These are phyloP conservation scores for Anolis sagrei DNA, from an alignment of 2,113 vertebrate species.

Conservation along the genomic window DNA sequence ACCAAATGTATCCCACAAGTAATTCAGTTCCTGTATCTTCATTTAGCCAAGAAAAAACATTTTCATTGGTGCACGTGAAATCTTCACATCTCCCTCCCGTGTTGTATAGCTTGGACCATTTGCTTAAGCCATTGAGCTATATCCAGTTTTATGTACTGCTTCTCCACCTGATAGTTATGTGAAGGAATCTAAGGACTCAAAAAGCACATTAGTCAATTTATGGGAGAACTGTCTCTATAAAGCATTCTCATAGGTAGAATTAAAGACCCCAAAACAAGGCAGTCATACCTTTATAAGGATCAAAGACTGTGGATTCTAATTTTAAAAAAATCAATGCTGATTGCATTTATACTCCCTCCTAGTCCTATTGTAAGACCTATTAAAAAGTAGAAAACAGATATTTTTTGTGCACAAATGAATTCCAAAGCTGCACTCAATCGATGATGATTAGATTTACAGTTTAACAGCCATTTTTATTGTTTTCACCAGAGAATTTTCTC, in stretches of 20 bases:
- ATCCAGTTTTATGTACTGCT: background rate
- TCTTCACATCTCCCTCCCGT: background rate
- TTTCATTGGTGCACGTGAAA: background rate
- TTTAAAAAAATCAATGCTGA: conserved; percentile 55
- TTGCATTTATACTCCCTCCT: conserved; percentile 38
- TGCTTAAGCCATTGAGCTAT: background rate
- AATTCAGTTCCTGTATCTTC: background rate
- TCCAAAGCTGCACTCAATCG: conserved; percentile 61
- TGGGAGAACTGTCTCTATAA: background rate
- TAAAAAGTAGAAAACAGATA: conserved; percentile 33
- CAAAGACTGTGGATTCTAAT: conserved; percentile 27
- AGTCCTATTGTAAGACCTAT: conserved; percentile 22
- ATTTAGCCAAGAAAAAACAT: too few species aligned
- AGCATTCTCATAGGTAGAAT: conserved; percentile 39
- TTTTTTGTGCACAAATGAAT: conserved; percentile 55
- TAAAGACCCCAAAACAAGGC: conserved; percentile 8
- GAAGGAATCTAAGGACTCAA: background rate
- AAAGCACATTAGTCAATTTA: background rate
- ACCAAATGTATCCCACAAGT: too few species aligned
- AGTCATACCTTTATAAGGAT: conserved; percentile 47
- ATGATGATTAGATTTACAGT: conserved; percentile 75
- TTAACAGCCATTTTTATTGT: conserved; percentile 72
- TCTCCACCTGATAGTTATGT: background rate
- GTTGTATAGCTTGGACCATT: background rate
- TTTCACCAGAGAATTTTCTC: conserved; percentile 73